Base-by-base conservation (phyloP, 2,797 vertebrate genomes). In the Acanthiza pusilla region DNA sequence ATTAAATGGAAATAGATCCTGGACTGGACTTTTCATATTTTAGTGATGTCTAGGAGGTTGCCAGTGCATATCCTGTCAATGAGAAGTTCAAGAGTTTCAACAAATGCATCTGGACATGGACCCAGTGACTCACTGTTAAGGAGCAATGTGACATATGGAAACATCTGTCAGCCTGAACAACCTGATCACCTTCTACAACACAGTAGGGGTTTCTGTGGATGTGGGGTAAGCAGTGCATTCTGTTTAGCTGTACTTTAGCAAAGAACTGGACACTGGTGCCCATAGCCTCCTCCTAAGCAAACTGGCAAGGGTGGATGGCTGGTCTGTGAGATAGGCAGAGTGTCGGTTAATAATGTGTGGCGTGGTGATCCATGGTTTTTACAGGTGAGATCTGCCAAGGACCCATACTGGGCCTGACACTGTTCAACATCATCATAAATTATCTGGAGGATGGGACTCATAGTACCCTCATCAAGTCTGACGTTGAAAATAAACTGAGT, bases 71-170 rank as follows among this genome's bases (percentile, higher is more conserved):
- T 1, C 4, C 7, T 82, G 7, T 10, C 36, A 51, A 60, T 16
- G 13, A 34, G 16, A 70, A 45, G 2, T 45, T 48, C 34, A 45
- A n/a, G 43, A 78, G 9, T 75, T 70, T 62, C 17, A 62, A 21
- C 6, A 57, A 18, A 57, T 5, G 5, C 3, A 5, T 50, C 57
- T 34, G 27, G 20, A 13, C 23, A 36, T 0, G 0, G 21, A 4
- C 2, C 10, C 50, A 51, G 50, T 36, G 32, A 42, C 6, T 43
- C 11, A 2, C 7, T 62, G 18, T 34, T 27, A 63, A 60, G 30
- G 57, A 36, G 5, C 16, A 68, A 60, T 4, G 4, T 51, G 19
- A 13, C 22, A 5, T 13, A 22, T 30, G 5, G 22, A 54, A 91
- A 47, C 13, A 25, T 25, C 32, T 50, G 36, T 29, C 16, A 55